Conservation (phyloP, 2,888 invertebrate genomes). For the Polymixis lichenea region DNA sequence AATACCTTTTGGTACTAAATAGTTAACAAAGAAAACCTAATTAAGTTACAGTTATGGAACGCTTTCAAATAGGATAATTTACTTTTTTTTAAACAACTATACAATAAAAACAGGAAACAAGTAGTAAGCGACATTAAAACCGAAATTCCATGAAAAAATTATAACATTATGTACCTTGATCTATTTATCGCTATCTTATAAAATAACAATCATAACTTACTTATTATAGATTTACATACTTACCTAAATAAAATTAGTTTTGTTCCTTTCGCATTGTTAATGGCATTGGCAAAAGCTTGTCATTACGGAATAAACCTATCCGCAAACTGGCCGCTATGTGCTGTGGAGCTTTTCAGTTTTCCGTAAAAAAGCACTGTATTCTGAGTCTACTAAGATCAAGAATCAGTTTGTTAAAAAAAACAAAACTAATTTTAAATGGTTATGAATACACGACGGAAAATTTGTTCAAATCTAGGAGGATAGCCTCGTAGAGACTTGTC, state of each 20-base stretch:
- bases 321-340: background rate
- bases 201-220: constrained; percentile 72
- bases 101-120: constrained; percentile 51
- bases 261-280: constrained; percentile 13
- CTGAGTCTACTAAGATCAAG: background rate
- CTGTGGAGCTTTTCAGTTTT: background rate
- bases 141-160: constrained; percentile 64
- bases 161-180: constrained; percentile 65
- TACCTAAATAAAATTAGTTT: constrained; percentile 54
- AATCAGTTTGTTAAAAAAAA: constrained; percentile 12
- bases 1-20: constrained; percentile 44
- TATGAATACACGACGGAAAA: constrained; percentile 43
- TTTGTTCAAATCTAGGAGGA: constrained; percentile 47
- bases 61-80: constrained; percentile 44
- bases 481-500: constrained; percentile 16
- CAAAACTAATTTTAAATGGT: constrained; percentile 59
- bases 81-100: constrained; percentile 41
- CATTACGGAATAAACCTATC: background rate
- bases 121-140: constrained; percentile 62
- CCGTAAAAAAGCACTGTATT: background rate
- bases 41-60: constrained; percentile 52
- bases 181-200: constrained; percentile 70
- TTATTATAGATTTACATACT: constrained; percentile 60
- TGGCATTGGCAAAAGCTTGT: background rate
- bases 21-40: constrained; percentile 56